Percentiles rank a stretch among this genome's conserved stretches.
phyloP scores from a whole-genome alignment of 2,797 vertebrate genomes.

The Acipenser oxyrinchus region DNA sequence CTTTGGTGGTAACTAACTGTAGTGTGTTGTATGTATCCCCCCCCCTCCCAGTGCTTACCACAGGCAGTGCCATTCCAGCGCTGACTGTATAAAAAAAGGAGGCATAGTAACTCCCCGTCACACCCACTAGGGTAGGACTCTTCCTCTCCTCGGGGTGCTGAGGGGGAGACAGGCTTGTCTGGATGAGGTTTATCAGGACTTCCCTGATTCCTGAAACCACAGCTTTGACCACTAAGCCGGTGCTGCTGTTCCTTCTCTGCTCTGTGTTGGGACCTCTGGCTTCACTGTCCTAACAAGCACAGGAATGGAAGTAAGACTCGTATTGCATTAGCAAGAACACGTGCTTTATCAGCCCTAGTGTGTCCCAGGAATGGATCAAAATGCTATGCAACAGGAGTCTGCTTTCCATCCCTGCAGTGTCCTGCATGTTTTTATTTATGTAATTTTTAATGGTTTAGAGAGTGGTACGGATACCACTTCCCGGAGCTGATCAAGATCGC shows the following conservation, averaged over 20 bases:
- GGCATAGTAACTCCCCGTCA: constrained; percentile 52
- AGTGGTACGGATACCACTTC: constrained; percentile 98
- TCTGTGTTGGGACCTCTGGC: not conserved
- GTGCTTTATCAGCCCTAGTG: not conserved
- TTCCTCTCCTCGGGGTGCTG: constrained; percentile 21
- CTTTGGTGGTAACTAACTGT: not conserved
- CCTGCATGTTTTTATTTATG: too few relatives aligned
- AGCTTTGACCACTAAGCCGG: not conserved
- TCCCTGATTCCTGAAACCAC: not conserved
- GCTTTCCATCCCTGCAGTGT: too few relatives aligned
- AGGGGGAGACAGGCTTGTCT: constrained; percentile 26
- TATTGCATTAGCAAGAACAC: too few relatives aligned
- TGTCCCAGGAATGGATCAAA: not conserved
- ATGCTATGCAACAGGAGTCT: too few relatives aligned
- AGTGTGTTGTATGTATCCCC: not conserved
- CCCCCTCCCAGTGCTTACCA: constrained; percentile 72
- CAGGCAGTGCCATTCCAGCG: constrained; percentile 48
- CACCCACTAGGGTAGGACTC: constrained; percentile 23
- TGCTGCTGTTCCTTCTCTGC: not conserved
- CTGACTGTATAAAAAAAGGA: constrained; percentile 74
- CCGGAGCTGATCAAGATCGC: constrained; percentile 87
- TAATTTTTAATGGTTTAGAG: constrained; percentile 47
- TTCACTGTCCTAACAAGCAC: not conserved
- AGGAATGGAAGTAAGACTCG: too few relatives aligned
- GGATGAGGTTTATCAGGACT: not conserved